These are phyloP conservation scores for Cantharis nigra DNA, from an alignment of 2,888 invertebrate genomes.

Conservation along the genomic window DNA sequence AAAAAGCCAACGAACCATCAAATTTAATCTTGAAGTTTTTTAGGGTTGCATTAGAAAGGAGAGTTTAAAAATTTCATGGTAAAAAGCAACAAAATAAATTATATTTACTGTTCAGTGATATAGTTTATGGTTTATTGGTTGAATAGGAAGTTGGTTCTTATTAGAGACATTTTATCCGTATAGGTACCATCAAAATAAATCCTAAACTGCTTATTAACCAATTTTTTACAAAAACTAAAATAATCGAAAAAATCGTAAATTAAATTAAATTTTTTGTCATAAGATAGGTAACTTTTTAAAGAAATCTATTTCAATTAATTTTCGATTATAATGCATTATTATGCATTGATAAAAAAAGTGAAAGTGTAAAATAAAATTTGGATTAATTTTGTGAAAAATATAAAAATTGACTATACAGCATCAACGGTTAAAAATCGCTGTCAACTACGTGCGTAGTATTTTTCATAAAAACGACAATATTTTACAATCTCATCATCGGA, in stretches of 20 bases:
- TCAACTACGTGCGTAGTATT: background rate
- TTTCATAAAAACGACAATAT: too few species aligned
- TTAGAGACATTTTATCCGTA: background rate
- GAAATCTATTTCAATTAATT: background rate
- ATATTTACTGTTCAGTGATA: background rate
- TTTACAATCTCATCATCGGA: background rate
- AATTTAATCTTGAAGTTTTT: background rate
- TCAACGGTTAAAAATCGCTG: too few species aligned
- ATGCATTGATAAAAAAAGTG: background rate
- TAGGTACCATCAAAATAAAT: background rate
- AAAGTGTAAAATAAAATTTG: background rate
- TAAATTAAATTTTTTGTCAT: background rate
- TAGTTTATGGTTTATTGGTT: background rate
- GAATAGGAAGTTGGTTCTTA: background rate
- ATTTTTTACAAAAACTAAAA: too few species aligned
- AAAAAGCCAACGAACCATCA: background rate
- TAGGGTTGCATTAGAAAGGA: background rate
- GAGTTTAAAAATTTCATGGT: background rate
- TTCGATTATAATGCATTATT: background rate
- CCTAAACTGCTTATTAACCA: background rate
- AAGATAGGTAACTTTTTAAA: background rate
- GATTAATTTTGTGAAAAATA: background rate
- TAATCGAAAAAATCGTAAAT: too few species aligned
- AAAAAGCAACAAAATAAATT: background rate
- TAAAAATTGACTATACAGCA: background rate